phyloP scores from a whole-genome alignment of 2,113 vertebrate genomes.

The Ancistrus triradiatus region DNA sequence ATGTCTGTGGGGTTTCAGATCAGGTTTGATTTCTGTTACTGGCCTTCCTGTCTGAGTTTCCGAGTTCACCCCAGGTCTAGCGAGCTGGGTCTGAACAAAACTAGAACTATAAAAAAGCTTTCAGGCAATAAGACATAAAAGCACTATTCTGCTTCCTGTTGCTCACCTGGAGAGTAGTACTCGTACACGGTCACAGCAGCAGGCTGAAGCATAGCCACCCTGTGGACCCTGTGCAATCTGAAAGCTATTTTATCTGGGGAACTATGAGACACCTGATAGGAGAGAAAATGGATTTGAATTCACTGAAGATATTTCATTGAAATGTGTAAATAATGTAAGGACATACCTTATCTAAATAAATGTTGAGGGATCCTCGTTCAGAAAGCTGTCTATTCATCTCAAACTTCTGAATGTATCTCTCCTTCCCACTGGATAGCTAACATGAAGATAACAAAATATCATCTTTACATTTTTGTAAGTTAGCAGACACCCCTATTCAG shows the following conservation, averaged over 20 bases:
- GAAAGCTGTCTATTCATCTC: constrained; percentile 58
- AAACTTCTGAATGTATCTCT: constrained; percentile 70
- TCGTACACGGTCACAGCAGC: constrained; percentile 65
- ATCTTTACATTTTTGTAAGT: too few relatives aligned
- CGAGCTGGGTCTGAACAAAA: too few relatives aligned
- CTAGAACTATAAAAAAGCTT: too few relatives aligned
- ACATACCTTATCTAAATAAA: constrained; percentile 73
- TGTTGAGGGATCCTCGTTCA: constrained; percentile 64
- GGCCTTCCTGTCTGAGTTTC: too few relatives aligned
- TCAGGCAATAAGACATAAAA: too few relatives aligned
- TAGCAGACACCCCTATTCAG: too few relatives aligned
- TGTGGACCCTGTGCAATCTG: constrained; percentile 59
- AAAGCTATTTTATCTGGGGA: constrained; percentile 46
- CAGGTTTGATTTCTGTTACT: too few relatives aligned
- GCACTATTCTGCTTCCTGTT: too few relatives aligned
- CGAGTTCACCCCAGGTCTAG: too few relatives aligned
- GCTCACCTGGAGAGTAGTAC: constrained; percentile 61
- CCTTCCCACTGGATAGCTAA: constrained; percentile 57
- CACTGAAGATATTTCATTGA: neutral
- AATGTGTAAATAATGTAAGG: neutral
- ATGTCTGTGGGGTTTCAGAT: too few relatives aligned
- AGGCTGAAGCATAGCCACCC: constrained; percentile 66
- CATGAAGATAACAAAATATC: neutral
- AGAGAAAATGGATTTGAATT: neutral
- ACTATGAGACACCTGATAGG: constrained; percentile 26